Evolutionary conservation across 1,140 invertebrate genomes (phyloP).

Genomic region (Conus betulinus): DNA sequence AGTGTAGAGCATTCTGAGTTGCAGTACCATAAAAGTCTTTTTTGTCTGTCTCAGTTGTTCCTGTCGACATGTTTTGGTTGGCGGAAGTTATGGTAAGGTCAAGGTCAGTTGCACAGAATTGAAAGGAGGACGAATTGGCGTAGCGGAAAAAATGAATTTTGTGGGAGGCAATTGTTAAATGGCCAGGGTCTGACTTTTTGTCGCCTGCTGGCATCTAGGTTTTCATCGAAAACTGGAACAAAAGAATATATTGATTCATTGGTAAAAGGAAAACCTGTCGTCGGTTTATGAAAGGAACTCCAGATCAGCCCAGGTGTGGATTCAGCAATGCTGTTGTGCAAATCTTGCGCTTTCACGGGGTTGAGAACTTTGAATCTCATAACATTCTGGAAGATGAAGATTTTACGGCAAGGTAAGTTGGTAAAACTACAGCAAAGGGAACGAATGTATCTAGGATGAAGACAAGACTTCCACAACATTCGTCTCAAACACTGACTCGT

Average conservation of each 20-base stretch:
- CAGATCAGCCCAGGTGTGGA: slow-evolving; percentile 93
- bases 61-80: background rate
- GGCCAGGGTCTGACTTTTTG: slow-evolving; percentile 41
- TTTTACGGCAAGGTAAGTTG: slow-evolving; percentile 88
- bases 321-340: slow-evolving; percentile 98
- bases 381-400: slow-evolving; percentile 92
- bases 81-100: slow-evolving; percentile 19
- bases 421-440: no score
- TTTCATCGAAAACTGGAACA: slow-evolving; percentile 60
- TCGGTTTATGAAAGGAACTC: slow-evolving; percentile 90
- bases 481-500: no score
- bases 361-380: slow-evolving; percentile 87
- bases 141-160: slow-evolving; percentile 19
- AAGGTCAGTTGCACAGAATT: slow-evolving; percentile 4
- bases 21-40: no score
- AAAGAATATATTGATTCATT: slow-evolving; percentile 77
- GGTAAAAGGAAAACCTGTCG: slow-evolving; percentile 89
- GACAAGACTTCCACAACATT: no score
- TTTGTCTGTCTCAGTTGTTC: no score
- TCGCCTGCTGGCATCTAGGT: slow-evolving; percentile 50
- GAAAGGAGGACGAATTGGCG: background rate
- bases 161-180: slow-evolving; percentile 26
- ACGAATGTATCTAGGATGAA: no score
- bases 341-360: slow-evolving; percentile 95
- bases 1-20: no score